phyloP scores from a whole-genome alignment of 64 coral and sea anemone genomes.

The Actinia equina region DNA sequence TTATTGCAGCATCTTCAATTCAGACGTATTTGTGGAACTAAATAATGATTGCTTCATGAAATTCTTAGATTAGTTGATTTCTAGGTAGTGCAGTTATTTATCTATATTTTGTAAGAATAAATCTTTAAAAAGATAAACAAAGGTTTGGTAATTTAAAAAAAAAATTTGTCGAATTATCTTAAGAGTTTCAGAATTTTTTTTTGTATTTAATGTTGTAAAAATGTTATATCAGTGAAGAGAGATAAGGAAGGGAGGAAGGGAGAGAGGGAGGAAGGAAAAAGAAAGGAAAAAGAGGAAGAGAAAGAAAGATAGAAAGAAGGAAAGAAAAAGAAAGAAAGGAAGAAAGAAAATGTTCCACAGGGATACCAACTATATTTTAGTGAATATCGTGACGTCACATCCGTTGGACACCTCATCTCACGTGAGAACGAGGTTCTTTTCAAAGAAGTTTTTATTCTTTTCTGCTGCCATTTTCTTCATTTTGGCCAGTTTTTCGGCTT shows the following conservation, averaged over 20 bases:
- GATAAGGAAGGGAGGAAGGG: too few relatives aligned
- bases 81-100: too few relatives aligned
- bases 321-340: neutral
- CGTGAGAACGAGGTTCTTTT: conserved; percentile 25
- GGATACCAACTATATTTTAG: neutral
- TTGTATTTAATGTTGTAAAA: too few relatives aligned
- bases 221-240: too few relatives aligned
- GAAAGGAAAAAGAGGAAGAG: too few relatives aligned
- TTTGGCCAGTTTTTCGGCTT: neutral
- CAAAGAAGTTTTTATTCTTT: neutral
- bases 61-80: too few relatives aligned
- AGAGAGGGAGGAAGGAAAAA: too few relatives aligned
- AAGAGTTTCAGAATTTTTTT: neutral
- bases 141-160: neutral
- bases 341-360: neutral
- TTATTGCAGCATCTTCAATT: conserved; percentile 51
- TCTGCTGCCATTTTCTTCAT: conserved; percentile 8
- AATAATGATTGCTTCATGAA: neutral
- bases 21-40: conserved; percentile 72
- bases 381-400: neutral
- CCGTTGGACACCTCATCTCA: conserved; percentile 22
- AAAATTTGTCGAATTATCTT: neutral
- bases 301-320: neutral
- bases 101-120: neutral
- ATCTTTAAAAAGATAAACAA: neutral